Conservation (phyloP, 2,113 vertebrate species). For the Fulica atra region DNA sequence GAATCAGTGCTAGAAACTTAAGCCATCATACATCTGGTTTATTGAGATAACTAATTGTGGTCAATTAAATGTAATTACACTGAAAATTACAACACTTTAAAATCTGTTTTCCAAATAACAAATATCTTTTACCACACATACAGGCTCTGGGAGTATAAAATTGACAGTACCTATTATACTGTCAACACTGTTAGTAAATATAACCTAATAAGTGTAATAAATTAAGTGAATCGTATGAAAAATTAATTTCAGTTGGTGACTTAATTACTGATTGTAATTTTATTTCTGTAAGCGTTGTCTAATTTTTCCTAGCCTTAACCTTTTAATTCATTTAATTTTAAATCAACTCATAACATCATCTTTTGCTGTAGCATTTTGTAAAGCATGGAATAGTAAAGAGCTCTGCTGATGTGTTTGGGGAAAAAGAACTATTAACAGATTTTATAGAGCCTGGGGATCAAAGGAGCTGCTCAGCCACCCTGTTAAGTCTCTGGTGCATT, state of each 20-base stretch:
- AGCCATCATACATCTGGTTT: background rate
- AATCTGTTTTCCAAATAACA: background rate
- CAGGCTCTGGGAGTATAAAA: background rate
- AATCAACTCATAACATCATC: background rate
- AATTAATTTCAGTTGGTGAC: background rate
- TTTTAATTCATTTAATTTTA: background rate
- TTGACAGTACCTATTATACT: background rate
- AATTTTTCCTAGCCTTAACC: background rate
- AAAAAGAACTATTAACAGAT: background rate
- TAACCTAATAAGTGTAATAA: background rate
- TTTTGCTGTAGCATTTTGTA: background rate
- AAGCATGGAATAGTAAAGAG: background rate
- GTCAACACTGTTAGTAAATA: conserved; percentile 12
- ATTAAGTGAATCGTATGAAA: background rate
- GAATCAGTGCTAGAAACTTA: background rate
- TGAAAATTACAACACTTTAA: background rate
- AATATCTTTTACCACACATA: background rate
- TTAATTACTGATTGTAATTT: conserved; percentile 20
- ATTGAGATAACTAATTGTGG: background rate
- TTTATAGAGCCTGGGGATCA: background rate
- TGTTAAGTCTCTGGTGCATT: background rate
- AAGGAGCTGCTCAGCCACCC: background rate
- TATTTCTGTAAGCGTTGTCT: background rate
- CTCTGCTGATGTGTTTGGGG: background rate
- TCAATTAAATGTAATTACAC: background rate